Conservation (phyloP, 2,888 invertebrate species). For the Philereme vetulata region DNA sequence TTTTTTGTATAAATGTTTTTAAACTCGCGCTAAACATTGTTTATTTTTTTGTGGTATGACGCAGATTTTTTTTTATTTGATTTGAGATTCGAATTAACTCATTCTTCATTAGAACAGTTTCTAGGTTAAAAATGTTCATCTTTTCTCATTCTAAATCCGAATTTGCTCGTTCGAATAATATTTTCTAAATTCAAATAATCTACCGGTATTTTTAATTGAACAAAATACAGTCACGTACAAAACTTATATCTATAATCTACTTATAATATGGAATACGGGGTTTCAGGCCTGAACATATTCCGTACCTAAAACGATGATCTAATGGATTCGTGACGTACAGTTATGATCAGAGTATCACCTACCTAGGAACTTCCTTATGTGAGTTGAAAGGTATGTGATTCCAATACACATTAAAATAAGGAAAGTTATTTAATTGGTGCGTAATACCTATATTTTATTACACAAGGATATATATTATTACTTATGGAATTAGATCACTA, state of each 20-base stretch:
- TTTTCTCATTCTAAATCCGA: too few relatives aligned
- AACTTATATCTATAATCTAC: too few relatives aligned
- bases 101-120: too few relatives aligned
- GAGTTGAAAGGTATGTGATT: conserved; percentile 3
- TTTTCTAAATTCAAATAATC: too few relatives aligned
- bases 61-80: not conserved
- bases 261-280: not conserved
- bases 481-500: conserved; percentile 36
- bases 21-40: not conserved
- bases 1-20: not conserved
- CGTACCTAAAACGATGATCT: conserved; percentile 2
- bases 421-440: not conserved
- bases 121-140: too few relatives aligned
- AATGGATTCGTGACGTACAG: conserved; percentile 7
- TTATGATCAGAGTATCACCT: not conserved
- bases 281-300: conserved; percentile 4
- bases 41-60: not conserved
- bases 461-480: not conserved
- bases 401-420: not conserved
- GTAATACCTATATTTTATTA: not conserved
- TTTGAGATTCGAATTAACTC: too few relatives aligned
- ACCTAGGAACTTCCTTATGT: conserved; percentile 1
- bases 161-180: too few relatives aligned
- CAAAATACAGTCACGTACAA: too few relatives aligned
- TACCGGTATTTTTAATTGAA: too few relatives aligned